Evolutionary conservation across 2,113 vertebrate species (phyloP).

Genomic region (Malaclemys terrapin): DNA sequence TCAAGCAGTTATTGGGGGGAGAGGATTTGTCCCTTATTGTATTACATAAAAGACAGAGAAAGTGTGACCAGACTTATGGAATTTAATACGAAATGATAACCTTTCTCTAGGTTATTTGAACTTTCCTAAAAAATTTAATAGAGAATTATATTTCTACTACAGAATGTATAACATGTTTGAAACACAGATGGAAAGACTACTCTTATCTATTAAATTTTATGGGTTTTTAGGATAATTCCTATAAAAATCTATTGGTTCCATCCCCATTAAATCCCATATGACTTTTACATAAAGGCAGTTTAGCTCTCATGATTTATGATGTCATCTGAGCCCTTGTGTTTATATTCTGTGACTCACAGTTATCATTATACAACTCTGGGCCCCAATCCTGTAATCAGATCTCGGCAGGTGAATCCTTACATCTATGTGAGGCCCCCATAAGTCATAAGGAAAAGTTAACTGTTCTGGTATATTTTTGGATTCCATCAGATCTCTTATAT

Average conservation of each 20-base stretch:
- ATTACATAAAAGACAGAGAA: neutral
- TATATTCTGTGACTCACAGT: neutral
- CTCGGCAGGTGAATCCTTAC: slow-evolving; percentile 52
- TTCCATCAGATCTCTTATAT: neutral
- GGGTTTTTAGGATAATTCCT: neutral
- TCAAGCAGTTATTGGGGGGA: neutral
- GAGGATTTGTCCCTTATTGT: neutral
- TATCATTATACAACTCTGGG: neutral
- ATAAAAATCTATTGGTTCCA: neutral
- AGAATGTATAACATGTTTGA: neutral
- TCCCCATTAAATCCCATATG: slow-evolving; percentile 1
- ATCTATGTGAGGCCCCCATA: slow-evolving; percentile 45
- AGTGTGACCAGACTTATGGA: neutral
- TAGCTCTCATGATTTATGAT: neutral
- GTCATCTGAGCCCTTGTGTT: neutral
- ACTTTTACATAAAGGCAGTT: neutral
- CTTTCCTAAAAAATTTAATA: neutral
- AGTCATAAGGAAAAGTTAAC: slow-evolving; percentile 21
- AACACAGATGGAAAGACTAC: neutral
- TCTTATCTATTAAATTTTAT: neutral
- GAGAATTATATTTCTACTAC: neutral
- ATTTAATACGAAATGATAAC: slow-evolving; percentile 3
- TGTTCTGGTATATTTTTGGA: slow-evolving; percentile 9
- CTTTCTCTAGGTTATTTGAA: neutral
- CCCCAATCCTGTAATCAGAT: slow-evolving; percentile 30